Evolutionary conservation across 2,797 vertebrate genomes (phyloP).

Genomic region (Coranthus polyacanthus): DNA sequence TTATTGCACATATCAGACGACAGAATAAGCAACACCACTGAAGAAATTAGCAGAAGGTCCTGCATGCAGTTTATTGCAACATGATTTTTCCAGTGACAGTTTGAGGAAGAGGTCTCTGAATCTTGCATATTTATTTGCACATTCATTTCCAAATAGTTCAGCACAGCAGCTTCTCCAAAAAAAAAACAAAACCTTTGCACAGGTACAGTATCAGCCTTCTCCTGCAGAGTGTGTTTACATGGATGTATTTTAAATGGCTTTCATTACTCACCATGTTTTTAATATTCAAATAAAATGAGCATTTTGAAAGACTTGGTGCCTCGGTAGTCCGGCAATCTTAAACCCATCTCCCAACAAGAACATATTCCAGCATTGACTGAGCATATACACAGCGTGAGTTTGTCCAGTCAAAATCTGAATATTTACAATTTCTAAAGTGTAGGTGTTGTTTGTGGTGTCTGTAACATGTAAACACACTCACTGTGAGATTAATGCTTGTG

Average conservation of each 20-base stretch:
- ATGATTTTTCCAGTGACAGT: slow-evolving; percentile 51
- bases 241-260: slow-evolving; percentile 1
- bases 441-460: slow-evolving; percentile 1
- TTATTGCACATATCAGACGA: too few species aligned
- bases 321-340: slow-evolving; percentile 9
- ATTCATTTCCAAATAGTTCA: slow-evolving; percentile 29
- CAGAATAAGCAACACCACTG: slow-evolving; percentile 30
- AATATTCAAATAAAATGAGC: slow-evolving; percentile 17
- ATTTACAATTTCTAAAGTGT: not conserved
- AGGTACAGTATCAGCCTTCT: not conserved
- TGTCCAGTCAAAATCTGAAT: slow-evolving; percentile 6
- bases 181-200: not conserved
- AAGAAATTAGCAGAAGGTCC: slow-evolving; percentile 40
- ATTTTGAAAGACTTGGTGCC: slow-evolving; percentile 3
- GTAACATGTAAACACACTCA: slow-evolving; percentile 41
- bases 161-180: slow-evolving; percentile 14
- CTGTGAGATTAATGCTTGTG: slow-evolving; percentile 14
- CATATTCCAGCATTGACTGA: not conserved
- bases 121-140: slow-evolving; percentile 55
- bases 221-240: slow-evolving; percentile 41
- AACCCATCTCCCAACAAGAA: not conserved
- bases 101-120: slow-evolving; percentile 28
- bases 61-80: slow-evolving; percentile 70
- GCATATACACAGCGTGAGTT: not conserved
- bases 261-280: not conserved